These are phyloP conservation scores for Pseudoatta argentina DNA, from an alignment of 1,140 invertebrate genomes.

Conservation along the genomic window DNA sequence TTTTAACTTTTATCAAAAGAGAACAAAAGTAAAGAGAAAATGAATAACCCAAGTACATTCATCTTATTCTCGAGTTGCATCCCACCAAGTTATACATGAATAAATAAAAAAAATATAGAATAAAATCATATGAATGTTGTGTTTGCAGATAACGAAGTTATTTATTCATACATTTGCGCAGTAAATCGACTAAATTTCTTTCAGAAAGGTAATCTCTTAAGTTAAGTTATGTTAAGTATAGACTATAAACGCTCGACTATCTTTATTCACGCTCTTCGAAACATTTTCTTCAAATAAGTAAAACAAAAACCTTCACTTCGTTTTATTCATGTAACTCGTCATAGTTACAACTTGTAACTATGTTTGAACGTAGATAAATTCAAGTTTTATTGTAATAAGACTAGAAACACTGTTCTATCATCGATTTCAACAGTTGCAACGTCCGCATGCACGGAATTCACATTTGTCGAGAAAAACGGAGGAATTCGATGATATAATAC, in stretches of 20 bases:
- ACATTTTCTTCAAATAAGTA: background rate
- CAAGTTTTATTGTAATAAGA: constrained; percentile 22
- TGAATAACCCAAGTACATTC: background rate
- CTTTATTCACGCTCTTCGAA: constrained; percentile 1
- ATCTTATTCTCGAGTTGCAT: background rate
- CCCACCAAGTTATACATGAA: background rate
- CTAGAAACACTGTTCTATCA: background rate
- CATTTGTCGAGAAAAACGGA: constrained; percentile 2
- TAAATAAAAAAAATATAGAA: background rate
- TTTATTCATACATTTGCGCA: background rate
- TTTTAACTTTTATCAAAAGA: background rate
- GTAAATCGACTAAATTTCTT: background rate
- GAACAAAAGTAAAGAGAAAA: constrained; percentile 12
- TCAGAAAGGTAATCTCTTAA: background rate
- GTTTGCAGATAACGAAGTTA: background rate
- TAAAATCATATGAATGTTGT: background rate
- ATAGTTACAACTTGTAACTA: background rate
- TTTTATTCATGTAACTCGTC: background rate
- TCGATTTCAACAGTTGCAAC: constrained; percentile 25
- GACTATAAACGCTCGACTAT: constrained; percentile 4
- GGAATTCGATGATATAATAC: background rate
- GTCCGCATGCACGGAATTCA: background rate
- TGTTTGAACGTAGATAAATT: constrained; percentile 24
- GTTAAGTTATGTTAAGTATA: background rate
- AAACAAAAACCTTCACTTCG: background rate